phyloP scores from a whole-genome alignment of 2,113 vertebrate genomes.

The Uria aalge region DNA sequence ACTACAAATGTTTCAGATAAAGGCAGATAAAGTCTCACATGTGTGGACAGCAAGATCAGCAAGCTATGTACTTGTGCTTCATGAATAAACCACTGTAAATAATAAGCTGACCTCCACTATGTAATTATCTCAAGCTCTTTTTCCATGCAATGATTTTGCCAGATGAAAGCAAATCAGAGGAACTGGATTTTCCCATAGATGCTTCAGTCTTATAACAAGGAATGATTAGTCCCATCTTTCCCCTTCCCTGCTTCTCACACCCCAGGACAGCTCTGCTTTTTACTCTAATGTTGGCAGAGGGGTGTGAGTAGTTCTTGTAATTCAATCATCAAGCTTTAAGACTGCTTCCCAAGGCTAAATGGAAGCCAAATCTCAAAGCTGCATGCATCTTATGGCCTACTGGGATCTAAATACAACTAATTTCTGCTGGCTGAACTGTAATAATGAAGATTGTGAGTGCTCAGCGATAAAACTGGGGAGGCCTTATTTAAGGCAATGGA shows the following conservation, averaged over 20 bases:
- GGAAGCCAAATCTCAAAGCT: constrained; percentile 3
- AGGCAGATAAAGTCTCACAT: not conserved
- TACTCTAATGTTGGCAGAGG: not conserved
- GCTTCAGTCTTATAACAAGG: not conserved
- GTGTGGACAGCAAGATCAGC: not conserved
- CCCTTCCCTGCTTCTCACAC: not conserved
- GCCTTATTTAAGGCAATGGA: constrained; percentile 15
- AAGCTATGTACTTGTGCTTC: not conserved
- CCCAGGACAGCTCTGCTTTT: constrained; percentile 21
- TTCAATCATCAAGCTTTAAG: not conserved
- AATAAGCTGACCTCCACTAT: not conserved
- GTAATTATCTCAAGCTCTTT: constrained; percentile 19
- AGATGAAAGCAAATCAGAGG: constrained; percentile 13
- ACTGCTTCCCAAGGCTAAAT: not conserved
- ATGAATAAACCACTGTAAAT: not conserved
- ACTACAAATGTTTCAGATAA: not conserved
- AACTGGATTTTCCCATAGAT: not conserved
- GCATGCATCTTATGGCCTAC: not conserved
- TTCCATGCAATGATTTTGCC: not conserved
- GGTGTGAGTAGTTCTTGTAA: constrained; percentile 23
- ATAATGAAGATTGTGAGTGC: constrained; percentile 42
- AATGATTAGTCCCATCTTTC: not conserved
- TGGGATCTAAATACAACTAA: constrained; percentile 55
- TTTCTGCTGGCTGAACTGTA: constrained; percentile 54
- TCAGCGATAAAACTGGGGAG: constrained; percentile 47